Conservation (phyloP, 2,797 vertebrate species). For the Enteromius argenteus region DNA sequence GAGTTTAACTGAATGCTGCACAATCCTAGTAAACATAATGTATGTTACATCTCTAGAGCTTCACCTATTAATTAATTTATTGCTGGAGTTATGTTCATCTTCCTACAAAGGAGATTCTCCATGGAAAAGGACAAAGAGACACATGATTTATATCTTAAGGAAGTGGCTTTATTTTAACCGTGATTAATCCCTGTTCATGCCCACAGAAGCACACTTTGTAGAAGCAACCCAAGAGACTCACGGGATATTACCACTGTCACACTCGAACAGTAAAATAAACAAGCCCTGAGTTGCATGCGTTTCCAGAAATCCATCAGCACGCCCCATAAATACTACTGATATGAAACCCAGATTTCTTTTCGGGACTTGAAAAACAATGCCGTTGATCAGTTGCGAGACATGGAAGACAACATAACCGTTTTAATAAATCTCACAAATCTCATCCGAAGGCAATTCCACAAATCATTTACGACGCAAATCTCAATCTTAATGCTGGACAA, state of each 20-base stretch:
- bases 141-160: slow-evolving; percentile 6
- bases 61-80: slow-evolving; percentile 62
- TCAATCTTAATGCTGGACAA: slow-evolving; percentile 15
- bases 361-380: slow-evolving; percentile 33
- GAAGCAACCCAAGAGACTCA: slow-evolving; percentile 64
- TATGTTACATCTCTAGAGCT: slow-evolving; percentile 56
- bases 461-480: slow-evolving; percentile 8
- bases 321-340: slow-evolving; percentile 37
- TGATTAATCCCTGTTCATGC: slow-evolving; percentile 64
- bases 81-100: slow-evolving; percentile 73
- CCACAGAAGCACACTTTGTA: slow-evolving; percentile 41
- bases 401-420: slow-evolving; percentile 22
- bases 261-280: slow-evolving; percentile 65
- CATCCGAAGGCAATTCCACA: slow-evolving; percentile 10
- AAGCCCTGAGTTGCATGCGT: slow-evolving; percentile 55
- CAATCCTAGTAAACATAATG: slow-evolving; percentile 57
- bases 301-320: slow-evolving; percentile 33
- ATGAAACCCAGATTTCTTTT: slow-evolving; percentile 42
- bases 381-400: slow-evolving; percentile 7
- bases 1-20: not conserved
- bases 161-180: slow-evolving; percentile 65
- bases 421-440: slow-evolving; percentile 36
- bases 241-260: slow-evolving; percentile 68
- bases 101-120: not conserved
- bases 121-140: slow-evolving; percentile 12